phyloP scores from a whole-genome alignment of 1,140 invertebrate species.

The Drosophila parabipectinata region DNA sequence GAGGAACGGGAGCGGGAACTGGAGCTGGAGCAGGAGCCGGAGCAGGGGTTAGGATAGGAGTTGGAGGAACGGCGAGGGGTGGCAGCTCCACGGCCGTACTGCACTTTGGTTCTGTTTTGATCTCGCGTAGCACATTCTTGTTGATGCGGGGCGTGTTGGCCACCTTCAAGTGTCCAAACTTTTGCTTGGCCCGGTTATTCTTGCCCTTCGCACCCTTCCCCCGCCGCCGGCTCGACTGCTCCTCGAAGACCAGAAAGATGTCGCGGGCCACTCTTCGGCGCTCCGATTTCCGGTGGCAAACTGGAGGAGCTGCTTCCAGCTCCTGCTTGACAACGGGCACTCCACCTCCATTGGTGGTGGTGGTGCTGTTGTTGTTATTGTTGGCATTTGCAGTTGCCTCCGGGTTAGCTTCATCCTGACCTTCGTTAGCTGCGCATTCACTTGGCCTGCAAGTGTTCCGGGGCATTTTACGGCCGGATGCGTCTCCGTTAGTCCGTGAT shows the following conservation, averaged over 20 bases:
- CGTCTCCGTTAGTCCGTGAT: slow-evolving; percentile 53
- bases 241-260: slow-evolving; percentile 81
- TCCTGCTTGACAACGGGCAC: slow-evolving; percentile 61
- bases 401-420: slow-evolving; percentile 16
- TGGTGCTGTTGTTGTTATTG: slow-evolving; percentile 34
- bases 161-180: slow-evolving; percentile 78
- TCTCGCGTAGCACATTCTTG: slow-evolving; percentile 71
- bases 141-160: slow-evolving; percentile 66
- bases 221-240: slow-evolving; percentile 65
- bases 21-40: background rate
- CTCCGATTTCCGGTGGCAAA: slow-evolving; percentile 78
- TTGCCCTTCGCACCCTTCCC: slow-evolving; percentile 61
- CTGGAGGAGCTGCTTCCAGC: slow-evolving; percentile 61
- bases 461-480: slow-evolving; percentile 75
- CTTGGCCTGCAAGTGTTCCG: slow-evolving; percentile 80
- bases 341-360: slow-evolving; percentile 13
- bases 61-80: background rate
- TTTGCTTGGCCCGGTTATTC: slow-evolving; percentile 63
- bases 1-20: background rate
- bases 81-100: slow-evolving; percentile 22
- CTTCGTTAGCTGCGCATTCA: slow-evolving; percentile 64
- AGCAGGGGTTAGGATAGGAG: background rate
- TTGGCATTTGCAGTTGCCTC: slow-evolving; percentile 18
- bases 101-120: slow-evolving; percentile 83
- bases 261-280: slow-evolving; percentile 81